Evolutionary conservation across 2,888 invertebrate genomes (phyloP).

Genomic region (Drosophila silvestris): DNA sequence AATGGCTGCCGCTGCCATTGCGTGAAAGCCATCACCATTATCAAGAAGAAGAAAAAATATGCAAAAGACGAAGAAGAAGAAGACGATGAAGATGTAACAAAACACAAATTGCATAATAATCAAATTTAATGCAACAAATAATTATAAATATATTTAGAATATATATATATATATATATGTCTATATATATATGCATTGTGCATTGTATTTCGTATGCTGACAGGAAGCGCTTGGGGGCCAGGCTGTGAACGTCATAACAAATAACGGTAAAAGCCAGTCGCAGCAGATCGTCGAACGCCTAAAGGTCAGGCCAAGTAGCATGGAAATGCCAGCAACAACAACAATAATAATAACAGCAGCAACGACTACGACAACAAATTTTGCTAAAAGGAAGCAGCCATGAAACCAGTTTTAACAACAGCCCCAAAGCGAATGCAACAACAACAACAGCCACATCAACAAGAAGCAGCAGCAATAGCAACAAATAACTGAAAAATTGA

Average conservation of each 20-base stretch:
- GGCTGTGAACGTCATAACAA: constrained; percentile 18
- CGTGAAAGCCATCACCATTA: constrained; percentile 58
- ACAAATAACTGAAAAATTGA: constrained; percentile 40
- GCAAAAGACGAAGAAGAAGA: constrained; percentile 14
- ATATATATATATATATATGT: constrained; percentile 5
- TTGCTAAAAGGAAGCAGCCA: constrained; percentile 77
- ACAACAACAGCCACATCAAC: constrained; percentile 23
- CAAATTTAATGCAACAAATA: constrained; percentile 34
- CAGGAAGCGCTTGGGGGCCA: constrained; percentile 74
- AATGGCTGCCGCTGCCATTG: constrained; percentile 66
- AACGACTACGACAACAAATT: constrained; percentile 62
- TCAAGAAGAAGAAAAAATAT: constrained; percentile 23
- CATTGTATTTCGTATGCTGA: constrained; percentile 20
- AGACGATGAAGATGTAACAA: constrained; percentile 10
- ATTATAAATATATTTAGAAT: constrained; percentile 6
- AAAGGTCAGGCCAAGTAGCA: constrained; percentile 70
- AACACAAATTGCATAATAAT: constrained; percentile 19
- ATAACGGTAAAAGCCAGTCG: constrained; percentile 76
- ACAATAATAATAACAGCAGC: constrained; percentile 29
- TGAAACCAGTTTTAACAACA: constrained; percentile 72
- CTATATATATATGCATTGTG: constrained; percentile 6
- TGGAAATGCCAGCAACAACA: constrained; percentile 66
- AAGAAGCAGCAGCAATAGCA: constrained; percentile 21
- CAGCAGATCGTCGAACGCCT: constrained; percentile 63
- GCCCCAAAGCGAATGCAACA: constrained; percentile 59